A percentile compares a stretch with the other conserved stretches of the same genome.
Evolutionary conservation across 2,888 invertebrate species (phyloP).

Genomic region (Pseudococcus jackbeardsleyi): DNA sequence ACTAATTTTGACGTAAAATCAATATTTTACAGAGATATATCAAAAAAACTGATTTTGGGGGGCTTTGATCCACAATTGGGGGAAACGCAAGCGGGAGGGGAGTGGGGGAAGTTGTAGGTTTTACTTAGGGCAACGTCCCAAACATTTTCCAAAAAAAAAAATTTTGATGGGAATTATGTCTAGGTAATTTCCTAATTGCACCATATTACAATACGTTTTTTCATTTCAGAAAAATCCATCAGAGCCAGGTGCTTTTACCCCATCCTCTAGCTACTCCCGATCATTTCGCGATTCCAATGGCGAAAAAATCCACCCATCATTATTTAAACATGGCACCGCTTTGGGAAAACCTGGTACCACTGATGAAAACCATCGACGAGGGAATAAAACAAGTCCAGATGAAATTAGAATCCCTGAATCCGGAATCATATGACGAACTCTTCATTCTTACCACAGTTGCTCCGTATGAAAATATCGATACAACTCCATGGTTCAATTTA

Average conservation of each 20-base stretch:
- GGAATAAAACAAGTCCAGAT: background rate
- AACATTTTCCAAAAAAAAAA: too few relatives aligned
- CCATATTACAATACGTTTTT: background rate
- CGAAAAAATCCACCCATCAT: background rate
- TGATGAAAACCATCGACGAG: background rate
- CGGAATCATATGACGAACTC: background rate
- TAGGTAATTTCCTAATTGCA: too few relatives aligned
- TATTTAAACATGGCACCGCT: background rate
- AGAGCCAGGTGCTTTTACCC: background rate
- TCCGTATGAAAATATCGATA: too few relatives aligned
- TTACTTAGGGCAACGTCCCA: too few relatives aligned
- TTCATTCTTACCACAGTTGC: background rate
- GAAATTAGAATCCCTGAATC: background rate
- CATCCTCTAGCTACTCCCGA: background rate
- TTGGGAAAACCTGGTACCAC: background rate
- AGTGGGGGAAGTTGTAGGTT: too few relatives aligned
- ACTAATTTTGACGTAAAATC: too few relatives aligned
- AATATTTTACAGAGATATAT: too few relatives aligned
- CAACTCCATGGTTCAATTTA: background rate
- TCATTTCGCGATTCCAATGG: background rate
- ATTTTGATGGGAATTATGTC: too few relatives aligned
- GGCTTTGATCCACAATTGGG: too few relatives aligned
- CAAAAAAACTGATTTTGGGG: too few relatives aligned
- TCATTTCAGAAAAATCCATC: background rate
- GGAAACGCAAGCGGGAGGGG: too few relatives aligned